Conservation (phyloP, 2,113 vertebrate species). For the Amblyopsis rosae region DNA sequence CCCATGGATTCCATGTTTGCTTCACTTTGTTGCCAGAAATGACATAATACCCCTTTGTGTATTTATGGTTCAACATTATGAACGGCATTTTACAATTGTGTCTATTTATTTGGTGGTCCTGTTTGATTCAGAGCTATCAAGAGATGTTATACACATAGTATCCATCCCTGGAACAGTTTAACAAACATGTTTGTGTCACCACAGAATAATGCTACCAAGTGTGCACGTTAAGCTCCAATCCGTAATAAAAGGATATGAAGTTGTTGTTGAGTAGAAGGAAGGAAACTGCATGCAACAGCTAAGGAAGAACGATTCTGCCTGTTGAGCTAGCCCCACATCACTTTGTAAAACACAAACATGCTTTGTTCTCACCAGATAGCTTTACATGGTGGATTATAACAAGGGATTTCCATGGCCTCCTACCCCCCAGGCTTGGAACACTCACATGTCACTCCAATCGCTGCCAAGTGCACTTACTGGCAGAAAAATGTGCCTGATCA, state of each 20-base stretch:
- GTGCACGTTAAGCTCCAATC: constrained; percentile 28
- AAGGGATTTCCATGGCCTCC: constrained; percentile 48
- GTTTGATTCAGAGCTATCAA: neutral
- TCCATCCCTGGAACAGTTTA: neutral
- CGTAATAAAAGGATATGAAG: constrained; percentile 51
- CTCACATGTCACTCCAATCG: constrained; percentile 31
- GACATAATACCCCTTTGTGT: no score
- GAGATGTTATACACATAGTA: neutral
- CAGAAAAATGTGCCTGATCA: constrained; percentile 35
- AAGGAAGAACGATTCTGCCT: constrained; percentile 61
- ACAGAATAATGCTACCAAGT: constrained; percentile 13
- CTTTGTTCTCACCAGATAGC: constrained; percentile 66
- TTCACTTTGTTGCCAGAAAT: no score
- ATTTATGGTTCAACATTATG: no score
- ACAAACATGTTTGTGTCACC: neutral
- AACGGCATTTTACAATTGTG: no score
- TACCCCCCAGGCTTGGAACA: constrained; percentile 33
- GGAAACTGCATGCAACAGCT: constrained; percentile 56
- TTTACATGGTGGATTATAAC: constrained; percentile 60
- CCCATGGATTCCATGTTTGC: no score
- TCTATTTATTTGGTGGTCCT: neutral
- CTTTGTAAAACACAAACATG: constrained; percentile 54
- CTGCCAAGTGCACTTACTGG: constrained; percentile 42
- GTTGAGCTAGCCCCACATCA: constrained; percentile 35
- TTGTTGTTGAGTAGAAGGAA: constrained; percentile 65